Evolutionary conservation across 2,797 vertebrate species (phyloP).

Genomic region (Galagoides demidoff): DNA sequence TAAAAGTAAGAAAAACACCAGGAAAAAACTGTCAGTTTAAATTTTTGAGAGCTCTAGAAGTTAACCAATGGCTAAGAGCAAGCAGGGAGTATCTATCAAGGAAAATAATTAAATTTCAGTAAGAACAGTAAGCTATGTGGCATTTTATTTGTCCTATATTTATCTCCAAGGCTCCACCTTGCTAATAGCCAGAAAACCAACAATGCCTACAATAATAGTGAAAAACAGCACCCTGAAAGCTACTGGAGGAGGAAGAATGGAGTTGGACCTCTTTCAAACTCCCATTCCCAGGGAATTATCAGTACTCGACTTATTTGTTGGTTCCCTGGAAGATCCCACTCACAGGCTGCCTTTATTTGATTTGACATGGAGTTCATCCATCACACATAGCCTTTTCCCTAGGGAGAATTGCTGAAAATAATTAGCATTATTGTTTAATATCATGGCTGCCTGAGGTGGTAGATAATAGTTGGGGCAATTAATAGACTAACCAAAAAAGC

Average conservation of each 20-base stretch:
- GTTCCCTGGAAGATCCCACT: background rate
- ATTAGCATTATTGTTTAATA: background rate
- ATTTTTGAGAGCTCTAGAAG: background rate
- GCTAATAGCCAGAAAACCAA: background rate
- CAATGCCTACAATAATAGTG: background rate
- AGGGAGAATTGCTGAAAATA: background rate
- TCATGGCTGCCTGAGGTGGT: background rate
- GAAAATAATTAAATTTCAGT: background rate
- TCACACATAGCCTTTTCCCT: background rate
- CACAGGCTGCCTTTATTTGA: background rate
- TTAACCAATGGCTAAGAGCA: background rate
- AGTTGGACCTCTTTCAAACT: background rate
- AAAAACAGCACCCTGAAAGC: background rate
- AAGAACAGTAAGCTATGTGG: background rate
- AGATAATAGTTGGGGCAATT: background rate
- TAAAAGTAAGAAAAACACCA: background rate
- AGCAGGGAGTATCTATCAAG: background rate
- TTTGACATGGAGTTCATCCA: background rate
- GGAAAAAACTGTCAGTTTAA: background rate
- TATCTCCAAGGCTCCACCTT: background rate
- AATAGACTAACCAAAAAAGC: background rate
- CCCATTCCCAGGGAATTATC: background rate
- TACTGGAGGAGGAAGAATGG: background rate
- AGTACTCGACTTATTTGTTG: background rate
- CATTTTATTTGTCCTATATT: background rate